phyloP scores from a whole-genome alignment of 1,140 invertebrate genomes.

The Brachystomella parvula region DNA sequence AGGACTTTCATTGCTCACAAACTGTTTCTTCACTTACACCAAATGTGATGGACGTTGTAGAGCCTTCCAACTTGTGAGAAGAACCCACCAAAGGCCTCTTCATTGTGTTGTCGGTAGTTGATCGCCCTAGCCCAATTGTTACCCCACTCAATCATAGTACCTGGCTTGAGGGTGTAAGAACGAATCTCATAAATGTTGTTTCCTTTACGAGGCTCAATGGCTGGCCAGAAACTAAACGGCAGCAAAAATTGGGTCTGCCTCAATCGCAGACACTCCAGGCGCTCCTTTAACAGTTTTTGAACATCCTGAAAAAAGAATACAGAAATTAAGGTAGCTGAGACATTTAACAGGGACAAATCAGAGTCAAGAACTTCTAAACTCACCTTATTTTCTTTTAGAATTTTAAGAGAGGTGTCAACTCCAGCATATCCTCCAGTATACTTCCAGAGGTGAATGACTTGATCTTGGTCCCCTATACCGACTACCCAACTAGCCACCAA shows the following conservation, averaged over 20 bases:
- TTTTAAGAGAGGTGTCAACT: conserved; percentile 67
- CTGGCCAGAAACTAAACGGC: conserved; percentile 82
- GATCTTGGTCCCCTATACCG: conserved; percentile 93
- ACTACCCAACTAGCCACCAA: conserved; percentile 79
- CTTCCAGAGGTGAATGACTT: conserved; percentile 89
- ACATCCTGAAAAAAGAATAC: conserved; percentile 57
- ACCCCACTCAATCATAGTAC: conserved; percentile 98
- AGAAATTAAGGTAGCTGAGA: conserved; percentile 7
- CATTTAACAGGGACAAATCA: conserved; percentile 25
- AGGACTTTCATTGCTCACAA: neutral
- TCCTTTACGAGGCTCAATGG: conserved; percentile 61
- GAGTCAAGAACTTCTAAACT: conserved; percentile 18
- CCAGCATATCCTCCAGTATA: conserved; percentile 85
- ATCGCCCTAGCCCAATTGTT: conserved; percentile 97
- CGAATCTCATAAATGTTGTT: conserved; percentile 89
- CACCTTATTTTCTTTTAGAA: conserved; percentile 65
- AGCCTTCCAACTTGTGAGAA: conserved; percentile 93
- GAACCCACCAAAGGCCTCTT: conserved; percentile 90
- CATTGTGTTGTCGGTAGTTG: conserved; percentile 76
- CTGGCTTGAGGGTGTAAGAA: conserved; percentile 80
- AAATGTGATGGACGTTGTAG: conserved; percentile 96
- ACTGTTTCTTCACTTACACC: conserved; percentile 64
- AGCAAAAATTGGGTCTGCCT: conserved; percentile 86
- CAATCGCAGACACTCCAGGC: conserved; percentile 73
- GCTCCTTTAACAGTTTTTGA: conserved; percentile 64